Base-by-base conservation (phyloP, 1,140 invertebrate species). In the Tetragonula clypearis region DNA sequence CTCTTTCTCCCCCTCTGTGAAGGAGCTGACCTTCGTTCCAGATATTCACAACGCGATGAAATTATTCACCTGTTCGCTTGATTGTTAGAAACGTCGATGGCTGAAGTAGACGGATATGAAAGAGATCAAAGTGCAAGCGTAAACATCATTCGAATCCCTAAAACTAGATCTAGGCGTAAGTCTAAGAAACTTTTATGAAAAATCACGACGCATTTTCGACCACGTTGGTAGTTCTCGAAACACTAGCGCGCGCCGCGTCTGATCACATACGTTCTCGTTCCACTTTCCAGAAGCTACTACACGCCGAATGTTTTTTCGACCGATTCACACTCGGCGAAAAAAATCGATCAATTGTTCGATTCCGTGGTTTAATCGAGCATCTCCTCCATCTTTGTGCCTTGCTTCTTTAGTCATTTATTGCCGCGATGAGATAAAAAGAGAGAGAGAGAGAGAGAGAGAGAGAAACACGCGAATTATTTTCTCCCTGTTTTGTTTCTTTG, bases 321-420 rank as follows among this genome's bases (percentile, higher is more conserved):
- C 15, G 17, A 26, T 58, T 30, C 35, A 60, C 56, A 60, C 55
- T 35, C 21, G 74, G 15, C 2, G 30, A 30, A 6, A 58, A 58
- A 75, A 12, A 75, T 8, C 72, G n/a, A 74, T 75, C 35, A 75
- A 76, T 76, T 23, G 30, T 60, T 23, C 62, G 60, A 62, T 77
- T 65, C 6, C 17, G 23, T 49, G 66, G 58, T 65, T 77, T 41
- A 41, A 77, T 74, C 19, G 56, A 26, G 56, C 53, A 26, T 35
- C 14, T 35, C 12, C 14, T 14, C 2, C 14, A 26, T 26, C 19
- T 75, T 58, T 35, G 26, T 58, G 5, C n/a, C 19, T 15, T 15
- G 17, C 26, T 30, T 14, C 19, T 75, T 75, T 30, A 30, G 30
- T 30, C 19, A 56, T 75, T 58, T 26, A 11, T 35, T 26, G 55